Evolutionary conservation across 2,113 vertebrate species (phyloP).

Genomic region (Chaetops frenatus): DNA sequence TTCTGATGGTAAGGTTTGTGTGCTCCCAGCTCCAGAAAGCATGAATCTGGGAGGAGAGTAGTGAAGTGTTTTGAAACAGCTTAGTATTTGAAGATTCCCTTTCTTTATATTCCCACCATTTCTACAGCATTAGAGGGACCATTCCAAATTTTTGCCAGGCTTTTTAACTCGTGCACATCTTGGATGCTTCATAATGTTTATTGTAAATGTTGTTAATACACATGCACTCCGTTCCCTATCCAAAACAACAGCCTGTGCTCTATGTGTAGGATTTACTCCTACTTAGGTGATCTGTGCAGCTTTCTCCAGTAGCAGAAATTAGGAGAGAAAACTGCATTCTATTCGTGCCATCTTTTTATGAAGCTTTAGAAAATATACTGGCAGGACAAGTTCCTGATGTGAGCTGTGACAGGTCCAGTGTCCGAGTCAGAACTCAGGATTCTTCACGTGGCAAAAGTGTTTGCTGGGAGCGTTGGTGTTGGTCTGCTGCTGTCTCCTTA

Average conservation of each 20-base stretch:
- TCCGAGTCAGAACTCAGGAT: fast-evolving
- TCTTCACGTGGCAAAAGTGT: fast-evolving
- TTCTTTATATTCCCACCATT: not conserved
- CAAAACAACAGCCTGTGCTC: not conserved
- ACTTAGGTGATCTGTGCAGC: not conserved
- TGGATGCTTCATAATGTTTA: not conserved
- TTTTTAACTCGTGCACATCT: not conserved
- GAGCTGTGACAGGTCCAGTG: not conserved
- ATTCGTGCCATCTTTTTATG: not conserved
- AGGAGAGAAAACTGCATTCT: not conserved
- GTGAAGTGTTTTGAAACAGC: not conserved
- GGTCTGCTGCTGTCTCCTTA: not conserved
- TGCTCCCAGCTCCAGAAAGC: not conserved
- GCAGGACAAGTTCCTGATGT: not conserved
- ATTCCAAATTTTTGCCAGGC: not conserved
- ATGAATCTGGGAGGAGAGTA: not conserved
- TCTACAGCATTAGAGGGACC: not conserved
- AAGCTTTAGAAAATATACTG: not conserved
- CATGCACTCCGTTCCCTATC: not conserved
- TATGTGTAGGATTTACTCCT: fast-evolving
- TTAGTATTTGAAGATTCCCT: not conserved
- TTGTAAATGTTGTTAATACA: not conserved
- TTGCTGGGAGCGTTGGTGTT: not conserved
- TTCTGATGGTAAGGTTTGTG: not conserved
- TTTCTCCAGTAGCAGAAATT: not conserved